Conservation (phyloP, 2,113 vertebrate species). For the Vicugna pacos region DNA sequence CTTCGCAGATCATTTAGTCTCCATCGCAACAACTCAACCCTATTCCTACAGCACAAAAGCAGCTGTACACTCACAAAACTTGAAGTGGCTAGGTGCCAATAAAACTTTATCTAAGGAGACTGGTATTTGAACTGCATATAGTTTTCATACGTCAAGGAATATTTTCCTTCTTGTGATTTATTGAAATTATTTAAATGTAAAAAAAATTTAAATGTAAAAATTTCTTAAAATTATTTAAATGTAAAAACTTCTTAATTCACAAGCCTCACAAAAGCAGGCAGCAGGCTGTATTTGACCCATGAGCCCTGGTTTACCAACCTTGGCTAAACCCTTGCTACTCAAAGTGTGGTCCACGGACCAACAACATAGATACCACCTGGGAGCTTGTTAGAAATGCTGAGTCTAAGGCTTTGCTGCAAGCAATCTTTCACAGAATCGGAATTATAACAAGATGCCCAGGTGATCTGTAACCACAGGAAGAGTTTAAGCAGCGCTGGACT, state of each 20-base stretch:
- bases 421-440: neutral
- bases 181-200: neutral
- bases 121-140: neutral
- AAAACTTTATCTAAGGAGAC: neutral
- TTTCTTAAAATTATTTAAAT: neutral
- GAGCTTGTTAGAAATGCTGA: neutral
- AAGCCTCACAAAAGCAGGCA: neutral
- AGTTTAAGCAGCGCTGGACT: neutral
- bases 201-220: neutral
- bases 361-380: neutral
- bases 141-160: neutral
- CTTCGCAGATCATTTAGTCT: neutral
- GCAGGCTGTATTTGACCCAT: neutral
- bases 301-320: too few relatives aligned
- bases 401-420: neutral
- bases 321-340: neutral
- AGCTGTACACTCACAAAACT: neutral
- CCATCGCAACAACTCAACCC: neutral
- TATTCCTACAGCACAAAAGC: neutral
- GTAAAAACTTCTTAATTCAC: neutral
- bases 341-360: neutral
- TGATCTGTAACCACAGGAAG: neutral
- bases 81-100: neutral
- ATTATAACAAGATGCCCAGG: neutral
- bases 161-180: neutral